Conservation (phyloP, 2,113 vertebrate species). For the Agapornis roseicollis region DNA sequence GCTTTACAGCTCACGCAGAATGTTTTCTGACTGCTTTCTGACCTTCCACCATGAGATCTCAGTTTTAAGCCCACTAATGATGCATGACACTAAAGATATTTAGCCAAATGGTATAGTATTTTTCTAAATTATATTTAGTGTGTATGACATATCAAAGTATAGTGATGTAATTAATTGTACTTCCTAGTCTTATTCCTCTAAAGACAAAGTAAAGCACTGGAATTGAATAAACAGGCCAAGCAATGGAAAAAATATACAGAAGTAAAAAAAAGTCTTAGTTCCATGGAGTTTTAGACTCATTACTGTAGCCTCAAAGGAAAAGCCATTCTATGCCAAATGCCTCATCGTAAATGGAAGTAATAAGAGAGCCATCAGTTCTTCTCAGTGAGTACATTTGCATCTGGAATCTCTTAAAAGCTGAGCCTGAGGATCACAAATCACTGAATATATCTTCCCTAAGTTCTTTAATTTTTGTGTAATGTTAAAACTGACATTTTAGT, state of each 20-base stretch:
- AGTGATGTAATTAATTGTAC: background rate
- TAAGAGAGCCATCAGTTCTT: background rate
- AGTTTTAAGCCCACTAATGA: background rate
- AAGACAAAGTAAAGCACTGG: background rate
- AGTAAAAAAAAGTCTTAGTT: background rate
- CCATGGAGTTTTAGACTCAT: background rate
- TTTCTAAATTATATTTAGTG: background rate
- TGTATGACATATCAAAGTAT: background rate
- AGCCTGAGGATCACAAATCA: background rate
- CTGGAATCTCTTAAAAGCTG: background rate
- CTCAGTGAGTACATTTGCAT: background rate
- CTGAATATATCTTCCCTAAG: background rate
- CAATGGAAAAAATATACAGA: background rate
- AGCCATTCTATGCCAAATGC: background rate
- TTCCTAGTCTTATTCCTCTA: background rate
- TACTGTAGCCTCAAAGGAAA: background rate
- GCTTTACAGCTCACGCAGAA: background rate
- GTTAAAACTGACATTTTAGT: background rate
- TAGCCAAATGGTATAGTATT: background rate
- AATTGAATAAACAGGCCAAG: background rate
- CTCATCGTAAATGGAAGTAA: background rate
- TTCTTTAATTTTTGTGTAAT: background rate
- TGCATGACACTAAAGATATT: background rate
- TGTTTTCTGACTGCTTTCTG: background rate
- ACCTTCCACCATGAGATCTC: background rate